A percentile compares a stretch with the other conserved stretches of the same genome.
Conservation (phyloP, 2,113 vertebrate species). For the Meleagris gallopavo region DNA sequence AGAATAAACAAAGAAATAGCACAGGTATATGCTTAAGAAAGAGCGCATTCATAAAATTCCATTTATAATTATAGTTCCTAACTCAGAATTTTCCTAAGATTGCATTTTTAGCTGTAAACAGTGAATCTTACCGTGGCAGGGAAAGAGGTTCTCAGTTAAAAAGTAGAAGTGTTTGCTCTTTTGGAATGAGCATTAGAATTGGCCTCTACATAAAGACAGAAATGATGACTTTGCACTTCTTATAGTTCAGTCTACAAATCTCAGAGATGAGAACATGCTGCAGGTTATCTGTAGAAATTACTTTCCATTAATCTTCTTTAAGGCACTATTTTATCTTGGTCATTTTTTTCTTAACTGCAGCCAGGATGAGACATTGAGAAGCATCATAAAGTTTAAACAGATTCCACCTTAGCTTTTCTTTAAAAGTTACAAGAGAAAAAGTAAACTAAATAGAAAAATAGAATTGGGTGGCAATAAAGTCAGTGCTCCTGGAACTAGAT, state of each 20-base stretch:
- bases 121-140: neutral
- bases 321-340: neutral
- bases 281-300: neutral
- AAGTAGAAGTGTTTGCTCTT: neutral
- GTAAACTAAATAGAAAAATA: neutral
- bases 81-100: neutral
- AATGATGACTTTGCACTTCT: neutral
- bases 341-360: neutral
- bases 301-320: neutral
- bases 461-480: neutral
- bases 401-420: neutral
- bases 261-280: neutral
- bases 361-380: neutral
- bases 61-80: neutral
- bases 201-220: neutral
- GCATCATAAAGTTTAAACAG: neutral
- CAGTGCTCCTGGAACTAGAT: neutral
- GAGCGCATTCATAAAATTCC: neutral
- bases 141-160: neutral
- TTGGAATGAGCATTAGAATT: neutral
- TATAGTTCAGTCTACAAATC: neutral
- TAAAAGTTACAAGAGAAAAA: neutral
- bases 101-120: neutral
- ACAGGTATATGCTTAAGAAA: neutral
- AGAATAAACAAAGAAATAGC: neutral